Conservation (phyloP, 2,888 invertebrate species). For the Perdita meconis region DNA sequence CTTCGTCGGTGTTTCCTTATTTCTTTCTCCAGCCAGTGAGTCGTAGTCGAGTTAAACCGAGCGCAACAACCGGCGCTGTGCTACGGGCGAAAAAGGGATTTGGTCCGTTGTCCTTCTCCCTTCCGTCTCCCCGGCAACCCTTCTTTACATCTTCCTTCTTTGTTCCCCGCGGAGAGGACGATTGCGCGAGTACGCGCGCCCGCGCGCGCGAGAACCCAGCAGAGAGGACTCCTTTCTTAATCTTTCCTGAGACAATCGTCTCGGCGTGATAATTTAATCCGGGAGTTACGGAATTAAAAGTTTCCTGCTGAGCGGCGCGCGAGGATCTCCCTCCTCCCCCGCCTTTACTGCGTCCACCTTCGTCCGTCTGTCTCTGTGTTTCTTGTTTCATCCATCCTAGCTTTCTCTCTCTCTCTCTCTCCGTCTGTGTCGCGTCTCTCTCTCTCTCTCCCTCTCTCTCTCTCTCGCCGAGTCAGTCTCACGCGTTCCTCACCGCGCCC, state of each 20-base stretch:
- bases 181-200: constrained; percentile 58
- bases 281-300: constrained; percentile 83
- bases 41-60: constrained; percentile 70
- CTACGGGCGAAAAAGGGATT: constrained; percentile 71
- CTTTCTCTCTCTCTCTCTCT: constrained; percentile 19
- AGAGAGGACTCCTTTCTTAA: constrained; percentile 76
- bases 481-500: neutral
- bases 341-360: constrained; percentile 26
- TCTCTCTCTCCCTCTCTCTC: neutral
- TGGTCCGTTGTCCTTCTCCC: constrained; percentile 50
- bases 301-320: constrained; percentile 79
- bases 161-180: constrained; percentile 42
- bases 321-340: constrained; percentile 51
- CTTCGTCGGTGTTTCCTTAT: constrained; percentile 53
- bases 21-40: constrained; percentile 58
- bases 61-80: constrained; percentile 71
- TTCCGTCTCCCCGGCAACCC: constrained; percentile 9
- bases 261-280: constrained; percentile 83
- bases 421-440: constrained; percentile 26
- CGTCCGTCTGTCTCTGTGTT: neutral
- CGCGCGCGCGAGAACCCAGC: constrained; percentile 24
- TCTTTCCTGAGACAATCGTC: constrained; percentile 82
- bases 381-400: neutral
- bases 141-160: neutral
- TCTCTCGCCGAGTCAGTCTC: neutral